Evolutionary conservation across 2,797 vertebrate genomes (phyloP).

Genomic region (Enoplosus armatus): DNA sequence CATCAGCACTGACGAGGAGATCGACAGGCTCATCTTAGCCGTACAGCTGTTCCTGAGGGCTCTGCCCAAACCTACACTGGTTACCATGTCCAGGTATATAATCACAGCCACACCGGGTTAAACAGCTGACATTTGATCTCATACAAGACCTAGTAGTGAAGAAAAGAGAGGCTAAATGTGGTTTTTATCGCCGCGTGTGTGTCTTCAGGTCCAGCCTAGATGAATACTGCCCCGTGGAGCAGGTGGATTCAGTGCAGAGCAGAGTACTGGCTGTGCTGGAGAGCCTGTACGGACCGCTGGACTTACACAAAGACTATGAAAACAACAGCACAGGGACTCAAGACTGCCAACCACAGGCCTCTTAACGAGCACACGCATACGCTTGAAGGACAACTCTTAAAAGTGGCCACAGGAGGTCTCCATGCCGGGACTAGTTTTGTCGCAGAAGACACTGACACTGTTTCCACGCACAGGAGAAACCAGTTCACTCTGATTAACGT

Average conservation of each 20-base stretch:
- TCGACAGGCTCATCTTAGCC: constrained; percentile 86
- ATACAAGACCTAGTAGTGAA: neutral
- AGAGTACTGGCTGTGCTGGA: constrained; percentile 85
- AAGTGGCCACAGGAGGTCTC: neutral
- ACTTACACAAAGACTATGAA: constrained; percentile 74
- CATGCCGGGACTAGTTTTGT: neutral
- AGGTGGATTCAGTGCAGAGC: constrained; percentile 92
- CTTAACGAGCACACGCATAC: constrained; percentile 33
- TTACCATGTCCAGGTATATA: constrained; percentile 92
- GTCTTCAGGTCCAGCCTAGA: constrained; percentile 94
- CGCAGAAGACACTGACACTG: neutral
- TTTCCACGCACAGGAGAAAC: neutral
- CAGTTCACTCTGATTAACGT: neutral
- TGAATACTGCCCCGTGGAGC: constrained; percentile 95
- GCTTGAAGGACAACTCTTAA: neutral
- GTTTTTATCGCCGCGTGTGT: constrained; percentile 36
- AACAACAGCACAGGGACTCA: constrained; percentile 29
- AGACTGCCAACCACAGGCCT: constrained; percentile 39
- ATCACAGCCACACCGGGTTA: neutral
- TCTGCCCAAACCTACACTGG: constrained; percentile 91
- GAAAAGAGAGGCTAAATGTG: neutral
- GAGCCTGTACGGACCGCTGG: constrained; percentile 86
- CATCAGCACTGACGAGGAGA: constrained; percentile 91
- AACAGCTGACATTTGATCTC: neutral
- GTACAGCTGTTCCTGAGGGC: constrained; percentile 83